These are phyloP conservation scores for Pelmatolapia mariae DNA, from an alignment of 2,113 vertebrate genomes.

Conservation along the genomic window DNA sequence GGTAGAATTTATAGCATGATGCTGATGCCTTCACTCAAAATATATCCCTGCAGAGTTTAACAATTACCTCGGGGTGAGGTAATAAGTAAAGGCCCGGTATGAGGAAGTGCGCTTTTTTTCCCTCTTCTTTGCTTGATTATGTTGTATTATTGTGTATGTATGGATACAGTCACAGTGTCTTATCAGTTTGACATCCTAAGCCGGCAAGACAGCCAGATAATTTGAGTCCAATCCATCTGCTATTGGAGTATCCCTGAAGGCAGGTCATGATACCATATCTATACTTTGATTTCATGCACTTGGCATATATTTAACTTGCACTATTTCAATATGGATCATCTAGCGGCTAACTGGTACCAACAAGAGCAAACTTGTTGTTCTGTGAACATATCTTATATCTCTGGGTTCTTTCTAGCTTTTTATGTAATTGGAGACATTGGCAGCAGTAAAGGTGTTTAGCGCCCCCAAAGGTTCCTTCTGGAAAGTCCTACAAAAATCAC, in stretches of 20 bases:
- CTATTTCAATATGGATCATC: slow-evolving; percentile 34
- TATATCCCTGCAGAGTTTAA: slow-evolving; percentile 71
- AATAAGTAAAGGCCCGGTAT: slow-evolving; percentile 80
- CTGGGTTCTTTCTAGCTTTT: not conserved
- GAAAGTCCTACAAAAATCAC: slow-evolving; percentile 54
- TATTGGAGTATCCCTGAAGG: slow-evolving; percentile 34
- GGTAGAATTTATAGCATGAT: slow-evolving; percentile 85
- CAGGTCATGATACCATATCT: slow-evolving; percentile 29
- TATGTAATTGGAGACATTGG: slow-evolving; percentile 26
- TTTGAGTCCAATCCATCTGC: slow-evolving; percentile 58
- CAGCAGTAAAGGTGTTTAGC: slow-evolving; percentile 51
- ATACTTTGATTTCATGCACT: slow-evolving; percentile 40
- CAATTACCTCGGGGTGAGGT: slow-evolving; percentile 80
- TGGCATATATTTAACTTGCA: slow-evolving; percentile 42
- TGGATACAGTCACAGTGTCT: slow-evolving; percentile 52
- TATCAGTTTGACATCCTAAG: slow-evolving; percentile 64
- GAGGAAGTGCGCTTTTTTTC: slow-evolving; percentile 66
- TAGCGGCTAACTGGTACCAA: slow-evolving; percentile 33
- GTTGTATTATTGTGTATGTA: slow-evolving; percentile 37
- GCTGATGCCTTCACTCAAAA: slow-evolving; percentile 84
- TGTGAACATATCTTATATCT: slow-evolving; percentile 13
- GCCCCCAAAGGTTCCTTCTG: slow-evolving; percentile 53
- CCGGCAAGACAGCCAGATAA: slow-evolving; percentile 40
- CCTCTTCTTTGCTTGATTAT: slow-evolving; percentile 38
- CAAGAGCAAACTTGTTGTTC: slow-evolving; percentile 19